Evolutionary conservation across 2,797 vertebrate genomes (phyloP), one percentile per base, ranked within the genome.

Genomic region (Diglossa cyanea): DNA sequence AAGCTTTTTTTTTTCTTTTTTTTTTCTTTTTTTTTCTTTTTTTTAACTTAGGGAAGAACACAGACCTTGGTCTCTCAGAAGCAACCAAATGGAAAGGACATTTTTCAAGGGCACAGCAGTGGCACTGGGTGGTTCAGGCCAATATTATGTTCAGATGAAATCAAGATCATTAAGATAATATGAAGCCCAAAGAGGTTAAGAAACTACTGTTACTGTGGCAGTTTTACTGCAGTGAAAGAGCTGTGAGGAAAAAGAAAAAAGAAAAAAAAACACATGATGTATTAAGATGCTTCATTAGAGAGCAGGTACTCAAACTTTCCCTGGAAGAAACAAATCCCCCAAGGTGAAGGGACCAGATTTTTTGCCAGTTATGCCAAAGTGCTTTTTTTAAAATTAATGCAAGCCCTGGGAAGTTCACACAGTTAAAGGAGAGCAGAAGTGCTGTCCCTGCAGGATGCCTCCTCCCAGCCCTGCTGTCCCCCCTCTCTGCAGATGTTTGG

Each of bases 371-470:
- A 50, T 33, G 73, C 70, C 76, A 73, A 84, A 94, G 70, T 54
- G 39, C 73, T 91, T 94, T 89, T 89, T 91, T 91, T 70, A 90
- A 95, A 95, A 94, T 90, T 10, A 82, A 95, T 67, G 73, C 31
- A 80, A 90, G 85, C 28, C 1, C 44, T 67, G 76, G 35, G 66
- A 96, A 90, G 63, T 89, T 93, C 81, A 68, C 45, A 73, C 40
- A 96, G 75, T 63, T 57, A 86, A 90, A 86, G 0, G 12, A 81
- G 91, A 88, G 73, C 91, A 94, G 89, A 94, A 84, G 39, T 51
- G 55, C 76, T 82, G 66, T 95, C 94, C 89, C 95, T 73, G 65
- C 50, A 84, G 95, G 60, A 94, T 50, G 87, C 83, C 89, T 96
- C 73, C 86, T 88, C 79, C 87, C 85, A 84, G 73, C 10, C 0